Conservation (phyloP, 2,888 invertebrate species). For the Junonia oenone region DNA sequence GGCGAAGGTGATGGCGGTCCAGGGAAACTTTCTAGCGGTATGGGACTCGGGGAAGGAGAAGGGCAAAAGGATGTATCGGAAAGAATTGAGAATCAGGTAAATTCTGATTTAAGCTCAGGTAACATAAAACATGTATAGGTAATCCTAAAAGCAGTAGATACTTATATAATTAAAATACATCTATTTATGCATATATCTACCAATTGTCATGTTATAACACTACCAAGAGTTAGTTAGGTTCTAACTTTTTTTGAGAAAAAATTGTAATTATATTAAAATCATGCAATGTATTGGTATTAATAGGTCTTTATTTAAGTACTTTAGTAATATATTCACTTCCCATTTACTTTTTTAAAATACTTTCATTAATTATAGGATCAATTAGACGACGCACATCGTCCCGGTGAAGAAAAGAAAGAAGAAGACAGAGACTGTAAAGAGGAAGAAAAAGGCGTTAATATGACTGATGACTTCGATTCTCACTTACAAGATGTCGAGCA, state of each 20-base stretch:
- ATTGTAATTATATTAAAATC: no score
- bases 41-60: slow-evolving; percentile 95
- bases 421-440: slow-evolving; percentile 90
- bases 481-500: slow-evolving; percentile 89
- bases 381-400: slow-evolving; percentile 90
- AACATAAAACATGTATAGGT: no score
- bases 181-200: no score
- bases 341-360: neutral
- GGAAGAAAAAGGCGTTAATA: slow-evolving; percentile 95
- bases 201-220: no score
- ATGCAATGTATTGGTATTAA: no score
- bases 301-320: no score
- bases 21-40: slow-evolving; percentile 83
- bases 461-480: slow-evolving; percentile 97
- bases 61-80: slow-evolving; percentile 97
- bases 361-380: slow-evolving; percentile 83
- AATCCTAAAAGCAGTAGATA: no score
- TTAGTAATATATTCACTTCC: no score
- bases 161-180: no score
- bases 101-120: no score
- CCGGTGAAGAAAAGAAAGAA: slow-evolving; percentile 87
- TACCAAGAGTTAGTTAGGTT: no score
- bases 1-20: slow-evolving; percentile 83
- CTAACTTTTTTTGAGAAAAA: no score
- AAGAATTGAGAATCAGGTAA: slow-evolving; percentile 85